These are phyloP conservation scores for Hydropotes inermis DNA, from an alignment of 2,113 vertebrate species.

Conservation along the genomic window DNA sequence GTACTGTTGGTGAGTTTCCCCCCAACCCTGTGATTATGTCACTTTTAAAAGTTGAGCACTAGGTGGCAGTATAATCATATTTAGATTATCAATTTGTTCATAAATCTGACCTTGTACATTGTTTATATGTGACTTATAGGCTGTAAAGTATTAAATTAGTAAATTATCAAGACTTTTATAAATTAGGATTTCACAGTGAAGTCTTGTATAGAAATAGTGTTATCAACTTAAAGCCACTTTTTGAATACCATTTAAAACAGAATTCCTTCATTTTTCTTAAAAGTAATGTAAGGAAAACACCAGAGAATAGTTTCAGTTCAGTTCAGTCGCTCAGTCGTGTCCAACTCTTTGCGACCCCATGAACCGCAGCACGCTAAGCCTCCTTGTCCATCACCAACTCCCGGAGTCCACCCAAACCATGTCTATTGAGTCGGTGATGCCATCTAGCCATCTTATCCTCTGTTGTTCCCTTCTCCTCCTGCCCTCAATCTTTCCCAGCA, in stretches of 20 bases:
- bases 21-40: not conserved
- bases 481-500: not conserved
- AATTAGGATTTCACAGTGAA: not conserved
- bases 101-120: constrained; percentile 21
- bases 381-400: not conserved
- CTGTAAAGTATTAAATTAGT: not conserved
- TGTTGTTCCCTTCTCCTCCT: not conserved
- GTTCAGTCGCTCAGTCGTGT: not conserved
- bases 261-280: not conserved
- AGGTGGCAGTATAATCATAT: constrained; percentile 59
- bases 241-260: constrained; percentile 11
- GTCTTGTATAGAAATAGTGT: not conserved
- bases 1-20: not conserved
- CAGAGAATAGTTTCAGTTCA: not conserved
- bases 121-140: not conserved
- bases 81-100: constrained; percentile 16
- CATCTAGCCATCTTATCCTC: not conserved
- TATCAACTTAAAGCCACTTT: not conserved
- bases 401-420: not conserved
- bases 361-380: not conserved
- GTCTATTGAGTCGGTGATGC: not conserved
- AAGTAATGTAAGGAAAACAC: not conserved
- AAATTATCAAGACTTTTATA: not conserved
- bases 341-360: accelerated
- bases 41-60: constrained; percentile 33